Conservation (phyloP, 1,140 invertebrate genomes). For the Drosophila kurseongensis region DNA sequence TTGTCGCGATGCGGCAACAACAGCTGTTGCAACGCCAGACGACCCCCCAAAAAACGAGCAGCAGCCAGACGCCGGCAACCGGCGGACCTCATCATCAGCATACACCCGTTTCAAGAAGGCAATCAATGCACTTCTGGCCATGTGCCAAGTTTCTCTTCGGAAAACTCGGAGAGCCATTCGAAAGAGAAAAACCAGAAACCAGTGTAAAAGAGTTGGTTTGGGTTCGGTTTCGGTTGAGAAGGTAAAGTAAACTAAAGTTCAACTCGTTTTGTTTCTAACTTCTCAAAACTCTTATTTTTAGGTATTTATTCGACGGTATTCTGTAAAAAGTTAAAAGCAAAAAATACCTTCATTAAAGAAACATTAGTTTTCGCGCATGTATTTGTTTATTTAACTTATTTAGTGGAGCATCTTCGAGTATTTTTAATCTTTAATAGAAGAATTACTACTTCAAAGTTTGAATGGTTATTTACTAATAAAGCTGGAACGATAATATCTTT, state of each 20-base stretch:
- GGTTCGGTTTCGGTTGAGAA: slow-evolving; percentile 21
- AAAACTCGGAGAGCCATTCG: slow-evolving; percentile 26
- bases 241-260: slow-evolving; percentile 22
- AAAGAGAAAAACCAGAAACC: slow-evolving; percentile 3
- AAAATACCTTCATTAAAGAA: neutral
- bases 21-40: slow-evolving; percentile 71
- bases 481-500: too few species aligned
- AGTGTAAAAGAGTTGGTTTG: slow-evolving; percentile 12
- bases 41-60: slow-evolving; percentile 34
- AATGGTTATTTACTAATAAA: too few species aligned
- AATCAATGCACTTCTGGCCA: slow-evolving; percentile 83
- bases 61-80: slow-evolving; percentile 70
- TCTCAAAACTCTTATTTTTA: neutral
- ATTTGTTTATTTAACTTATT: too few species aligned
- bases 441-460: too few species aligned
- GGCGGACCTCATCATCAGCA: slow-evolving; percentile 43
- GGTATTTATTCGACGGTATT: neutral
- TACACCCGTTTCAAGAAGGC: slow-evolving; percentile 56
- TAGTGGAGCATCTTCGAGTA: too few species aligned
- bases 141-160: slow-evolving; percentile 80
- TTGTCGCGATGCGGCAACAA: slow-evolving; percentile 70
- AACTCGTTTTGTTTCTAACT: slow-evolving; percentile 5
- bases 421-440: too few species aligned
- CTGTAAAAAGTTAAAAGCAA: neutral
- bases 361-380: neutral